These are phyloP conservation scores for Drosophila mercatorum DNA, from an alignment of 2,888 invertebrate genomes.

Conservation along the genomic window DNA sequence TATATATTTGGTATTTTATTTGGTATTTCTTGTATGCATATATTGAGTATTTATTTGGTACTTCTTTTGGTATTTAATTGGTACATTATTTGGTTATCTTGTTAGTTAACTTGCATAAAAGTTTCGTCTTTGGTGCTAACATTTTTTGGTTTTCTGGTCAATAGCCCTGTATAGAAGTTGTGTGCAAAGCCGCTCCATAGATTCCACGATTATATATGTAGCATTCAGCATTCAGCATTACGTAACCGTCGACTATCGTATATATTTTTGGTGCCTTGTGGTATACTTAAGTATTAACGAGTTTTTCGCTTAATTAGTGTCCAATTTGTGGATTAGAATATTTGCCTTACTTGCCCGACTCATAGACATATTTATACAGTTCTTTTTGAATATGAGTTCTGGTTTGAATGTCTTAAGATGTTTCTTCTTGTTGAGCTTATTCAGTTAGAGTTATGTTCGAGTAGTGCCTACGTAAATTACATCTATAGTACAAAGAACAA, in stretches of 20 bases:
- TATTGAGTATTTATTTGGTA: conserved; percentile 21
- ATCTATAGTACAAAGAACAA: conserved; percentile 70
- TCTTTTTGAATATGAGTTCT: conserved; percentile 39
- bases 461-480: conserved; percentile 66
- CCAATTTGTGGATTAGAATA: conserved; percentile 68
- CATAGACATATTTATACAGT: conserved; percentile 65
- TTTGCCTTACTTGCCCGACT: conserved; percentile 69
- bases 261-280: conserved; percentile 36
- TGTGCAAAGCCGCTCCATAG: conserved; percentile 37
- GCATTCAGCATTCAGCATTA: conserved; percentile 10
- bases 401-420: conserved; percentile 23
- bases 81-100: conserved; percentile 30
- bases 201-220: not conserved
- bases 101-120: conserved; percentile 21
- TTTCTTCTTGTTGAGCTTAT: conserved; percentile 15
- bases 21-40: conserved; percentile 5
- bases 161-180: conserved; percentile 66
- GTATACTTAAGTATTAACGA: conserved; percentile 52
- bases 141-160: conserved; percentile 58
- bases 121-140: conserved; percentile 64
- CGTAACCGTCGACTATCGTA: conserved; percentile 2
- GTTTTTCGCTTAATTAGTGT: conserved; percentile 47
- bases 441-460: conserved; percentile 39
- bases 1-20: not conserved
- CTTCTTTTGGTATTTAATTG: conserved; percentile 18